Conservation (phyloP, 2,888 invertebrate species). For the Cenopis cana region DNA sequence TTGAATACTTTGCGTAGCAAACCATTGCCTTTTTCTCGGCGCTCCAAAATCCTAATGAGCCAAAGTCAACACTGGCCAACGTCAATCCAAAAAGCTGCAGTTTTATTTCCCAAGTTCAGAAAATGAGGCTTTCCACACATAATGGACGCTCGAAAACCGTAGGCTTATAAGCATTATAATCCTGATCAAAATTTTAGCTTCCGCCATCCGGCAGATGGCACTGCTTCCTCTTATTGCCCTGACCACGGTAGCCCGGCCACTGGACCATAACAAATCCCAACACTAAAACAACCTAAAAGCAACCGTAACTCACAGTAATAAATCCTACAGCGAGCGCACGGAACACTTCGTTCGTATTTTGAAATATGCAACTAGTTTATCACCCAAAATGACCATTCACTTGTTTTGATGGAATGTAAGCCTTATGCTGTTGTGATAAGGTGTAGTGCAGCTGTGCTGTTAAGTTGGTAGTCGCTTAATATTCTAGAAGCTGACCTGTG, state of each 20-base stretch:
- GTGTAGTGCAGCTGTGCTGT: background rate
- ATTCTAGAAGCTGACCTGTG: conserved; percentile 37
- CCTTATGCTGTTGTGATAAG: conserved; percentile 5
- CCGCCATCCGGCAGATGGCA: conserved; percentile 37
- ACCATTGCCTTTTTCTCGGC: background rate
- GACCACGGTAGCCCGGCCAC: conserved; percentile 37
- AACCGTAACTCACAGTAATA: conserved; percentile 2
- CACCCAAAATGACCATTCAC: conserved; percentile 15
- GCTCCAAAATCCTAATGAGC: background rate
- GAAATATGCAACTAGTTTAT: conserved; percentile 44
- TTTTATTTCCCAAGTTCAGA: conserved; percentile 15
- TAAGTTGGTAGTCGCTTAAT: conserved; percentile 35
- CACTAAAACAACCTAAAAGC: background rate
- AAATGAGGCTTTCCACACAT: conserved; percentile 40
- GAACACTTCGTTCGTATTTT: conserved; percentile 20
- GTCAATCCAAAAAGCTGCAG: conserved; percentile 6
- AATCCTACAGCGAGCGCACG: conserved; percentile 2
- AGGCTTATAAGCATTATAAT: conserved; percentile 39
- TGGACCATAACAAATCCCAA: conserved; percentile 19
- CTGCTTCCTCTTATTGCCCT: conserved; percentile 40
- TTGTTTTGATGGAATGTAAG: background rate
- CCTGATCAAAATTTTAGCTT: conserved; percentile 41
- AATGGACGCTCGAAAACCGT: conserved; percentile 26
- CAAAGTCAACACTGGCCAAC: conserved; percentile 14
- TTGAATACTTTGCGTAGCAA: background rate